These are phyloP conservation scores for Penaeus japonicus DNA, from an alignment of 1,140 invertebrate species.

Conservation along the genomic window DNA sequence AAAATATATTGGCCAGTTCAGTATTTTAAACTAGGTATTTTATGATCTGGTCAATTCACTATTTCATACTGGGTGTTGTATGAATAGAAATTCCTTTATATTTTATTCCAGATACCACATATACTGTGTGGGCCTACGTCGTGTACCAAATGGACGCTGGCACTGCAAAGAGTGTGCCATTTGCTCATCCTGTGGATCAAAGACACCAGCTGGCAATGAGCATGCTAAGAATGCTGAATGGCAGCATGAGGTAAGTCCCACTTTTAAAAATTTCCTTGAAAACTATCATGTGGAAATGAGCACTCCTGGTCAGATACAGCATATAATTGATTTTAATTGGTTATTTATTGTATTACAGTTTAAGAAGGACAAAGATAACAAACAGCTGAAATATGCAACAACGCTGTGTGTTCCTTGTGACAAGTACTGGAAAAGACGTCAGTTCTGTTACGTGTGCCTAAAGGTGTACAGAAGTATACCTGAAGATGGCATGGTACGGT, in stretches of 20 bases:
- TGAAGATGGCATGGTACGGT: slow-evolving; percentile 57
- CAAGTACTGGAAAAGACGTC: slow-evolving; percentile 63
- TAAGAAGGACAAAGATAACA: slow-evolving; percentile 68
- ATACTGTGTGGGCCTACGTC: slow-evolving; percentile 86
- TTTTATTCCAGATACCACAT: slow-evolving; percentile 76
- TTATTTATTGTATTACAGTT: slow-evolving; percentile 61
- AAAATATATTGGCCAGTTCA: no score
- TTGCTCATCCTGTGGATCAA: slow-evolving; percentile 71
- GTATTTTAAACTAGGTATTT: no score
- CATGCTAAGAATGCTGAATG: slow-evolving; percentile 63
- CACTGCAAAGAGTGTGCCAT: slow-evolving; percentile 83
- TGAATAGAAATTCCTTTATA: no score
- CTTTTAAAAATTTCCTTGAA: background rate
- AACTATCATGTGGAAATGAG: background rate
- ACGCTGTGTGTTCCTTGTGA: slow-evolving; percentile 69
- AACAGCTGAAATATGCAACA: slow-evolving; percentile 67
- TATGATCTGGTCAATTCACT: no score
- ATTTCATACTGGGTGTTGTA: no score
- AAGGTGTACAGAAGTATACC: slow-evolving; percentile 57
- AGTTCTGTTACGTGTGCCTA: slow-evolving; percentile 57
- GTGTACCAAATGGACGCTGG: slow-evolving; percentile 88
- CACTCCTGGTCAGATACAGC: background rate
- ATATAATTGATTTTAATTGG: background rate
- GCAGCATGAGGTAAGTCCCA: slow-evolving; percentile 66
- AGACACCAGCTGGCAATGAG: slow-evolving; percentile 67